phyloP scores from a whole-genome alignment of 2,113 vertebrate genomes.

The Crypturellus undulatus region DNA sequence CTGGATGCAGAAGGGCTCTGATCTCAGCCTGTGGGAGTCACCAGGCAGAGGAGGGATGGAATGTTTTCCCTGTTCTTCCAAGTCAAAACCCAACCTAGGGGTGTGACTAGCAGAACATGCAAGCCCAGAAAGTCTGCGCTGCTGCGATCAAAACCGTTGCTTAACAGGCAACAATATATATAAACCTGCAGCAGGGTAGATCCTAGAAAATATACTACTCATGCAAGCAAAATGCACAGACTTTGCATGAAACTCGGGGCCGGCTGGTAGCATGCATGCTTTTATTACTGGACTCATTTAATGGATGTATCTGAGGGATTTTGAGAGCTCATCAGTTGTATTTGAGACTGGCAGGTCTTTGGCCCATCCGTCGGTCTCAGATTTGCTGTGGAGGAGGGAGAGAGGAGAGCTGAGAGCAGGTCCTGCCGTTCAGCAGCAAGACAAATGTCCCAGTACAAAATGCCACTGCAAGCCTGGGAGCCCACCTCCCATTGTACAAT shows the following conservation, averaged over 20 bases:
- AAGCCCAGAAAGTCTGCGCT: neutral
- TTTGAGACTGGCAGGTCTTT: neutral
- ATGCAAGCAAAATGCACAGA: neutral
- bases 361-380: neutral
- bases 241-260: neutral
- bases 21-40: neutral
- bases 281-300: neutral
- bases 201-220: neutral
- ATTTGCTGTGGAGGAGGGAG: neutral
- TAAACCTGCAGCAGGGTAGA: fast-evolving
- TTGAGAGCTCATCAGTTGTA: neutral
- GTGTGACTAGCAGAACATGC: fast-evolving
- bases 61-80: neutral
- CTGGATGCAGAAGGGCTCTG: slow-evolving; percentile 9
- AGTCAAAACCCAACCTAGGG: neutral
- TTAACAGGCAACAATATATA: neutral
- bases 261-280: fast-evolving
- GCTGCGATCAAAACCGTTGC: neutral
- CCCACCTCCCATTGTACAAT: neutral
- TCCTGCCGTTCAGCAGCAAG: neutral
- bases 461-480: neutral
- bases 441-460: neutral
- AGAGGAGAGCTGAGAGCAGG: neutral
- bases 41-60: neutral
- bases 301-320: fast-evolving